phyloP scores from a whole-genome alignment of 1,140 invertebrate genomes.

The Heliconius nattereri region DNA sequence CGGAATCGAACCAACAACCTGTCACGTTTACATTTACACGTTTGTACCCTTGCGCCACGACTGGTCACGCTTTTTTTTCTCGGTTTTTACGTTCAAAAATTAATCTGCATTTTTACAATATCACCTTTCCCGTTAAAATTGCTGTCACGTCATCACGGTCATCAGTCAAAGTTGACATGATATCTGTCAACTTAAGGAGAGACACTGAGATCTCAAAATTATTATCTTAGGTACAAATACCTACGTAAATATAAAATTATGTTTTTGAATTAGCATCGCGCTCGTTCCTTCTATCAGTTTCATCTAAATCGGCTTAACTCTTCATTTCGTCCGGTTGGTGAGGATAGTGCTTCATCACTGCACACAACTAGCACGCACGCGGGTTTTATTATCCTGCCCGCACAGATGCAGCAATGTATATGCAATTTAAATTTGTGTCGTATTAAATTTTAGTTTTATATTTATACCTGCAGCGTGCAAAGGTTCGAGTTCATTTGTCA shows the following conservation, averaged over 20 bases:
- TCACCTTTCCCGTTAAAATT: not conserved
- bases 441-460: slow-evolving; percentile 36
- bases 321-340: slow-evolving; percentile 42
- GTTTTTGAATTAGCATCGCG: slow-evolving; percentile 70
- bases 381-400: slow-evolving; percentile 15
- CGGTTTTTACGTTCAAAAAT: not conserved
- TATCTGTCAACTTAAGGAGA: slow-evolving; percentile 52
- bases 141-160: not conserved
- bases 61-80: too few relatives aligned
- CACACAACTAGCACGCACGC: slow-evolving; percentile 20
- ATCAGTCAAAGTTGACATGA: slow-evolving; percentile 38
- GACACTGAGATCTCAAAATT: slow-evolving; percentile 53
- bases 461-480: slow-evolving; percentile 44
- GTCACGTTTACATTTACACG: too few relatives aligned
- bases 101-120: not conserved
- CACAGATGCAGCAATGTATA: slow-evolving; percentile 51
- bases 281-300: slow-evolving; percentile 58
- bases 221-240: slow-evolving; percentile 43
- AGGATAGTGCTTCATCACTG: slow-evolving; percentile 30
- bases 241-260: slow-evolving; percentile 56
- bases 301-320: slow-evolving; percentile 74
- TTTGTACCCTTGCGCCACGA: too few relatives aligned
- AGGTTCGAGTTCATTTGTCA: slow-evolving; percentile 72
- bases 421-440: slow-evolving; percentile 21
- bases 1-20: too few relatives aligned